Percentiles rank a stretch among this genome's conserved stretches.
These are phyloP conservation scores for Pseudopodoces humilis DNA, from an alignment of 2,113 vertebrate species.

Conservation along the genomic window DNA sequence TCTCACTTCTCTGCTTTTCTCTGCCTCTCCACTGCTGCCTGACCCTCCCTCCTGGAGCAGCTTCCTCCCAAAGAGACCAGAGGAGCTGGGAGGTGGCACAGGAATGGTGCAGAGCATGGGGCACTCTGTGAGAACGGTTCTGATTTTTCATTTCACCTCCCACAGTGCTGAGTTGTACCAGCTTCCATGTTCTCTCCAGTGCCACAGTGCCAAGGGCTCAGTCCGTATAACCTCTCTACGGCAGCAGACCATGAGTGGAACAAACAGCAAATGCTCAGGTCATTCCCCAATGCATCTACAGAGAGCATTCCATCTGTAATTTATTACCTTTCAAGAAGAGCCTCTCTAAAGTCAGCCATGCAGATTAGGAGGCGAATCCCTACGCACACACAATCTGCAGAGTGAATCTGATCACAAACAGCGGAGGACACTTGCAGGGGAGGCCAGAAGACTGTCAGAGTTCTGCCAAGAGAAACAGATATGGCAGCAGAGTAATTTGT, in stretches of 20 bases:
- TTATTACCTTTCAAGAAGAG: not conserved
- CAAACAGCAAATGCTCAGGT: not conserved
- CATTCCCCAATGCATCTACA: not conserved
- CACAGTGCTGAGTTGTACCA: not conserved
- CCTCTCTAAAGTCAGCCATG: not conserved
- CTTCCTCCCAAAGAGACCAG: not conserved
- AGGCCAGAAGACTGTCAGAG: not conserved
- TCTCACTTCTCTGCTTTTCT: not conserved
- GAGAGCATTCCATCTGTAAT: not conserved
- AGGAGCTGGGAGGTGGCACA: not conserved
- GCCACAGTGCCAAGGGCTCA: not conserved
- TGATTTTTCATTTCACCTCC: not conserved
- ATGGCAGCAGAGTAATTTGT: not conserved
- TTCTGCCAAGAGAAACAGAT: conserved; percentile 49
- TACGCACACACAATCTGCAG: not conserved
- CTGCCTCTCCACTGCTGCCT: not conserved
- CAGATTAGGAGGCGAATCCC: not conserved
- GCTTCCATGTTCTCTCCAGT: not conserved
- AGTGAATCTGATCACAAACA: not conserved
- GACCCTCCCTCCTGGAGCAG: not conserved
- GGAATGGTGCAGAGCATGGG: not conserved
- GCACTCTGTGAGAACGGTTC: rapidly evolving
- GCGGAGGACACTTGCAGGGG: not conserved
- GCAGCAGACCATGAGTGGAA: not conserved
- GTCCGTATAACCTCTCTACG: not conserved